Base-by-base conservation (phyloP, 2,888 invertebrate species). In the Ischnura elegans region DNA sequence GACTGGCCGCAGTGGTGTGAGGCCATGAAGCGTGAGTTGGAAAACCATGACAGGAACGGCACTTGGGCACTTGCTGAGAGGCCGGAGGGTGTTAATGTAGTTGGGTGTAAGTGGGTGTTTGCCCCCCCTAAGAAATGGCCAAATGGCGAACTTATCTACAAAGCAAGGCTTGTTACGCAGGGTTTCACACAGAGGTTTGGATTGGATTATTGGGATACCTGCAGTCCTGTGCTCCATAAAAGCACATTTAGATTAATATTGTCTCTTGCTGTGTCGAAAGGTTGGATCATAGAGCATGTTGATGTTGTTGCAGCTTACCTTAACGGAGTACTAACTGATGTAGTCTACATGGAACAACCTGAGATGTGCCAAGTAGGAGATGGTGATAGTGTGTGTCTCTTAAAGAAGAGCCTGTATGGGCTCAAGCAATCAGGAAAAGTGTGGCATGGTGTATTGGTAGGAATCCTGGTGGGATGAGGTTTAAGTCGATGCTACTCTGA, bases 401-500 rank as follows among this genome's bases (percentile, higher is more conserved):
- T n/a, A n/a, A n/a, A n/a, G n/a, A n/a, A n/a, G n/a, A 66, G 66
- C 29, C 25, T 66, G 2, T 66, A 66, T 66, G 66, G 66, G 21
- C 66, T 66, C 25, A 93, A 84, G 76, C 46, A 76, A 66, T 51
- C 76, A 55, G 84, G 93, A 93, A n/a, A 93, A 43, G 36, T 61
- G 29, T 93, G 45, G 93, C 16, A 66, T 76, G 29, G 66, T 66
- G 36, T 47, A 66, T 21, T 84, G 84, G 29, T 66, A 36, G 8
- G 76, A 66, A 46, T 93, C 10, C 84, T 93, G 36, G 42, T 93
- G 6, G 84, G 76, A 93, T 46, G 61, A 42, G 66, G 66, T 8
- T 93, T 93, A 42, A 93, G 25, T 19, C 93, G 76, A 66, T 55
- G 93, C 76, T 36, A 46, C 29, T 66, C 66, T 43, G 93, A 93